Base-by-base conservation (phyloP, 2,113 vertebrate genomes). In the Oryctolagus cuniculus region DNA sequence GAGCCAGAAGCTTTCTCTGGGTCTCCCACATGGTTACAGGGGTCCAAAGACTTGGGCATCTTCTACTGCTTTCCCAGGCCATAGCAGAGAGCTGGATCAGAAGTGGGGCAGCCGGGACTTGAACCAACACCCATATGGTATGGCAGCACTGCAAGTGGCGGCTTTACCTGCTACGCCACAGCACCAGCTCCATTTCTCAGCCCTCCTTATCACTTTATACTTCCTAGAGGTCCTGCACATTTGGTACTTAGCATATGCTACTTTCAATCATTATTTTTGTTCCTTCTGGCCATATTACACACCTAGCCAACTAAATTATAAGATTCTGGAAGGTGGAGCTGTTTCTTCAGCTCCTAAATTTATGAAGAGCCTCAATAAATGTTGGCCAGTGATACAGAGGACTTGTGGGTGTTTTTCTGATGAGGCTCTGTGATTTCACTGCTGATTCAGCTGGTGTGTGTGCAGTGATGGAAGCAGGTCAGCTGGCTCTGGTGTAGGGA, bases 211-310 rank as follows among this genome's bases (percentile, higher is more conserved):
- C 10, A 36, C 31, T 31, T 92, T 38, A 95, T 25, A 10, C 21
- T 75, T 95, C 63, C 25, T 64, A 10, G 22, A 82, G 58, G 49
- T 16, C 17, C 55, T 89, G 19, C 24, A 16, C 31, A 25, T 38
- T 86, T 80, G 29, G 22, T 29, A 17, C 84, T 90, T 78, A 63
- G 44, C 58, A 58, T 73, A 38, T 69, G 12, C 49, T 81, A 17
- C 63, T 21, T 12, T 94, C 58, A 84, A 63, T 72, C 51, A 17
- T 84, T 92, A 63, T 72, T 92, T 95, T 44, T 58, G 15, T 96
- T 94, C 63, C 25, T 87, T 92, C 44, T 38, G 53, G 49, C 27
- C 6, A 6, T 31, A 27, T 81, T 67, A 24, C 2, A 31, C 2
- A 63, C 19, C n/a, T 51, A 63, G 58, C 8, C 34, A 63, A 83